Conservation (phyloP, 2,888 invertebrate genomes). For the Melolontha melolontha region DNA sequence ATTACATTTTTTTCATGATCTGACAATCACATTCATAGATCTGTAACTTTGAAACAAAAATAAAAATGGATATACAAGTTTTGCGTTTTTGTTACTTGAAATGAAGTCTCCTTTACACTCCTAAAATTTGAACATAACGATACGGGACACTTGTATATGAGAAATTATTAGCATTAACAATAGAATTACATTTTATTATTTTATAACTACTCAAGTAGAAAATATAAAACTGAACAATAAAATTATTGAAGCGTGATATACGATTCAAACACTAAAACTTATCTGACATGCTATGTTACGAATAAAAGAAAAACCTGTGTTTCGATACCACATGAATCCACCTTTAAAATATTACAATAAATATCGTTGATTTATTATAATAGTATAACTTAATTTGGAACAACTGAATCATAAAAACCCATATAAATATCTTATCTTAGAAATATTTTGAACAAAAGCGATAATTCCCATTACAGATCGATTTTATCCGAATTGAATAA, state of each 20-base stretch:
- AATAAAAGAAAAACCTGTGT: constrained; percentile 6
- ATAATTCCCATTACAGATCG: constrained; percentile 21
- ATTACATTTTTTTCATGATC: too few species aligned
- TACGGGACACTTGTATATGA: too few species aligned
- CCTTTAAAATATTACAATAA: constrained; percentile 23
- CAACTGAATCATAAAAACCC: constrained; percentile 18
- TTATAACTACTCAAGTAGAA: constrained; percentile 3
- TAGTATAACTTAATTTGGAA: constrained; percentile 21
- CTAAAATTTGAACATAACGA: too few species aligned
- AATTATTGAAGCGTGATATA: not conserved
- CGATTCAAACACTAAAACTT: too few species aligned
- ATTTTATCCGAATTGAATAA: constrained; percentile 14
- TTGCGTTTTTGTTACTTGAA: too few species aligned
- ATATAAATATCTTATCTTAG: constrained; percentile 4
- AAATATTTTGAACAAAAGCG: constrained; percentile 12
- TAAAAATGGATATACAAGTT: too few species aligned
- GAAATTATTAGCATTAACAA: too few species aligned
- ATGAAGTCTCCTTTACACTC: too few species aligned
- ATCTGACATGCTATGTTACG: not conserved
- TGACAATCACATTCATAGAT: too few species aligned
- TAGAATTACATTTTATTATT: too few species aligned
- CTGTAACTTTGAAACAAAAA: too few species aligned
- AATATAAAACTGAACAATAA: constrained; percentile 9
- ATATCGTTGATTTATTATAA: constrained; percentile 27
- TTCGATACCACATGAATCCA: not conserved